Evolutionary conservation across 2,888 invertebrate species (phyloP), one percentile per base, ranked within the genome.

Genomic region (Sericinus montela): DNA sequence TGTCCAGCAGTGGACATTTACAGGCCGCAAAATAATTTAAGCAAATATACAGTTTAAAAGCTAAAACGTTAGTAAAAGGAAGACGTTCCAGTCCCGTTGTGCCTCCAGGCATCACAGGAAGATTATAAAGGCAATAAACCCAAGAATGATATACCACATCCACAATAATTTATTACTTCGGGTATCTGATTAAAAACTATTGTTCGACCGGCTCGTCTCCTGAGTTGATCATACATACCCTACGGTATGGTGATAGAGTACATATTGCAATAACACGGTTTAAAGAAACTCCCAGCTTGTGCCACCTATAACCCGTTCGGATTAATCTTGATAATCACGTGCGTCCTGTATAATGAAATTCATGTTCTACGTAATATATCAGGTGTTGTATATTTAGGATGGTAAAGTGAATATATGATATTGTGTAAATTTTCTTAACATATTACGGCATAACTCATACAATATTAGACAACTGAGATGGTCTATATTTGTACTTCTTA

Each of bases 161-260:
- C 48, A 49, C 16, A 10, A 44, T 38, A 30, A 48, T 49, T 49
- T 44, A 49, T 35, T 34, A 39, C 44, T 39, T 34, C 39, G 44
- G n/a, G 48, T 34, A 44, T 49, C 44, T 49, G 48, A 49, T 49
- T 44, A 49, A 44, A 49, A 49, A 49, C 44, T 44, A 49, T 49
- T 48, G 48, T 44, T 44, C 34, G 32, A n/a, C 15, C n/a, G 30
- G 38, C 34, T 42, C 10, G 32, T 15, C 25, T 25, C 6, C 10
- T 11, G 37, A 41, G 28, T 1, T 34, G 11, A 32, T 5, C 11
- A 19, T 19, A 15, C 3, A 5, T 15, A 48, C 48, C 44, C 39
- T 49, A 44, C 25, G 1, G 0, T 9, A 11, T 37, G 13, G 44
- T 25, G 5, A n/a, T 39, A 49, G 2, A 28, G 44, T 16, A 10